These are phyloP conservation scores for Artemia franciscana DNA, from an alignment of 1,140 invertebrate species.

Conservation along the genomic window DNA sequence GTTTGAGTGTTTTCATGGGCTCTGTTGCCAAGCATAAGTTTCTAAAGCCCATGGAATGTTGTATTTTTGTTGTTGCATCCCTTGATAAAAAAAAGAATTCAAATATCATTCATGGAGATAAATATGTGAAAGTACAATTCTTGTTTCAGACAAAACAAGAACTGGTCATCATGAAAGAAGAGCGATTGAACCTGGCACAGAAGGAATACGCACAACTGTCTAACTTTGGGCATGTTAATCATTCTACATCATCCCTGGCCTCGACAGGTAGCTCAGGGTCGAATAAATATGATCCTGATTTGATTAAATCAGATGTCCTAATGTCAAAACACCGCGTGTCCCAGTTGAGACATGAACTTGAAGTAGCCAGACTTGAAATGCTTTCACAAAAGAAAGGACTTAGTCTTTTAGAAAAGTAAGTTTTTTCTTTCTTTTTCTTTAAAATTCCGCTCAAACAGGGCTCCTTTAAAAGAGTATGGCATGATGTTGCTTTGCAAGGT, in stretches of 20 bases:
- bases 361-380: slow-evolving; percentile 75
- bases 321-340: slow-evolving; percentile 66
- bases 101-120: too few relatives aligned
- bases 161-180: slow-evolving; percentile 83
- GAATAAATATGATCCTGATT: slow-evolving; percentile 79
- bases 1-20: too few relatives aligned
- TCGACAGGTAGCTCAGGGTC: slow-evolving; percentile 67
- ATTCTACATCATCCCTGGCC: slow-evolving; percentile 62
- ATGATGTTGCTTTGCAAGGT: too few relatives aligned
- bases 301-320: slow-evolving; percentile 72
- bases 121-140: too few relatives aligned
- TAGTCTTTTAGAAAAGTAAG: slow-evolving; percentile 65
- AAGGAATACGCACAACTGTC: slow-evolving; percentile 88
- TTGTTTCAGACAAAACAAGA: slow-evolving; percentile 73
- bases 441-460: too few relatives aligned
- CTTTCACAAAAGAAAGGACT: slow-evolving; percentile 72
- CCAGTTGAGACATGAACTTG: slow-evolving; percentile 63
- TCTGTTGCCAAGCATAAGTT: too few relatives aligned
- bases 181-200: slow-evolving; percentile 68
- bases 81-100: too few relatives aligned
- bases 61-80: too few relatives aligned
- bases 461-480: too few relatives aligned
- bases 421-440: too few relatives aligned
- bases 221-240: slow-evolving; percentile 54
- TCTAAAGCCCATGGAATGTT: too few relatives aligned